phyloP scores from a whole-genome alignment of 2,113 vertebrate species.

The Falco punctatus region DNA sequence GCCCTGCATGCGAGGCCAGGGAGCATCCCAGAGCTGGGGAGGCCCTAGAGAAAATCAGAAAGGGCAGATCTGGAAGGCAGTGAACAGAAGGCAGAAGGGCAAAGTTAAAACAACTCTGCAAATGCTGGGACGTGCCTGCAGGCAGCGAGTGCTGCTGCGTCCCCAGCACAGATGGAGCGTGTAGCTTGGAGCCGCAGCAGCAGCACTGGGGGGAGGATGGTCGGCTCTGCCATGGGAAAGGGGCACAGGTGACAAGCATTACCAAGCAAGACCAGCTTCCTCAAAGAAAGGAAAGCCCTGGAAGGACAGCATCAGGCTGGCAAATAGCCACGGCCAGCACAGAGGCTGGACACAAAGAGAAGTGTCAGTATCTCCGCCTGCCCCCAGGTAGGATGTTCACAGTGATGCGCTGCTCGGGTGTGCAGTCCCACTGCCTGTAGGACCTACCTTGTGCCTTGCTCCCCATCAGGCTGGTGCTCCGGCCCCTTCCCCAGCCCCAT shows the following conservation, averaged over 20 bases:
- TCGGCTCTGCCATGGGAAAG: not conserved
- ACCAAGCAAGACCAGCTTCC: fast-evolving
- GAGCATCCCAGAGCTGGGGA: not conserved
- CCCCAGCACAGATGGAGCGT: not conserved
- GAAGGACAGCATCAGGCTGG: not conserved
- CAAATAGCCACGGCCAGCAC: not conserved
- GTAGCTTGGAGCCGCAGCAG: not conserved
- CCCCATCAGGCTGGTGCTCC: too few species aligned
- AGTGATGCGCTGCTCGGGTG: not conserved
- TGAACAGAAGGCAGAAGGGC: constrained; percentile 50
- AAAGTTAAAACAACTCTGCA: constrained; percentile 3
- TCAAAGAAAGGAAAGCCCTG: not conserved
- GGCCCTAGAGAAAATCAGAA: not conserved
- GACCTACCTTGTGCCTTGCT: not conserved
- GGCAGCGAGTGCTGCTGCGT: not conserved
- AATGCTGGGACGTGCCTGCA: not conserved
- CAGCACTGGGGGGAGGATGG: fast-evolving
- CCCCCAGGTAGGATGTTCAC: not conserved
- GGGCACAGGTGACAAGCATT: not conserved
- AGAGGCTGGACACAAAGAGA: not conserved
- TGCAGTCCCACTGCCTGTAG: not conserved
- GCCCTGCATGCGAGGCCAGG: not conserved
- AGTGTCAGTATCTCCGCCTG: not conserved
- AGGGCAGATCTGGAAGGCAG: not conserved
- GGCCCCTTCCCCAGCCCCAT: too few species aligned